phyloP scores from a whole-genome alignment of 1,140 invertebrate genomes.

The Aplysia californica region DNA sequence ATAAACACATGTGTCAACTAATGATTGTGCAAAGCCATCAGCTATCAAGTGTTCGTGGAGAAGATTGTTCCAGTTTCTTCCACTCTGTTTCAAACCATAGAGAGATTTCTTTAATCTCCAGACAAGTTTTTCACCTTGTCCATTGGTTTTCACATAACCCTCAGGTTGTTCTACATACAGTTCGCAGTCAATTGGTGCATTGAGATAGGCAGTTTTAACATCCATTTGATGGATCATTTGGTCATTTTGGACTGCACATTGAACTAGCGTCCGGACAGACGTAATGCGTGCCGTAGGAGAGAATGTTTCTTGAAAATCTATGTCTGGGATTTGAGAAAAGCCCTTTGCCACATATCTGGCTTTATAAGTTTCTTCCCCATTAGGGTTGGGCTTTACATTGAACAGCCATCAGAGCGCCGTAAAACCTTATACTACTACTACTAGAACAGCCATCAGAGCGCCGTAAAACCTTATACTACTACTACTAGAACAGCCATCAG shows the following conservation, averaged over 20 bases:
- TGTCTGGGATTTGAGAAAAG: conserved; percentile 43
- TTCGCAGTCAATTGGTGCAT: conserved; percentile 35
- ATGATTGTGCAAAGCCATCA: too few relatives aligned
- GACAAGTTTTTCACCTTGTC: not conserved
- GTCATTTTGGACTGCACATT: conserved; percentile 30
- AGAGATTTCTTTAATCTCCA: not conserved
- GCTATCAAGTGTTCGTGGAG: too few relatives aligned
- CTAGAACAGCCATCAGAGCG: too few relatives aligned
- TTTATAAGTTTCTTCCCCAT: conserved; percentile 44
- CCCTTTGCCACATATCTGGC: conserved; percentile 67
- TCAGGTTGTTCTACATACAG: conserved; percentile 2
- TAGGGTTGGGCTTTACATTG: conserved; percentile 20
- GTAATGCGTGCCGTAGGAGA: conserved; percentile 45
- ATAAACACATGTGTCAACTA: too few relatives aligned
- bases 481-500: too few relatives aligned
- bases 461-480: too few relatives aligned
- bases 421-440: too few relatives aligned
- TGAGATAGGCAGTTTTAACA: conserved; percentile 43
- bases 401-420: too few relatives aligned
- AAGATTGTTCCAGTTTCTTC: too few relatives aligned
- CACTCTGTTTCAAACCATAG: too few relatives aligned
- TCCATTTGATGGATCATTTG: conserved; percentile 43
- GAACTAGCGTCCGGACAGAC: conserved; percentile 38
- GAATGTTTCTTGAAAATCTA: conserved; percentile 49
- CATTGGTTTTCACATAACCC: not conserved